Conservation (phyloP, 1,140 invertebrate genomes). For the Temnothorax longispinosus region DNA sequence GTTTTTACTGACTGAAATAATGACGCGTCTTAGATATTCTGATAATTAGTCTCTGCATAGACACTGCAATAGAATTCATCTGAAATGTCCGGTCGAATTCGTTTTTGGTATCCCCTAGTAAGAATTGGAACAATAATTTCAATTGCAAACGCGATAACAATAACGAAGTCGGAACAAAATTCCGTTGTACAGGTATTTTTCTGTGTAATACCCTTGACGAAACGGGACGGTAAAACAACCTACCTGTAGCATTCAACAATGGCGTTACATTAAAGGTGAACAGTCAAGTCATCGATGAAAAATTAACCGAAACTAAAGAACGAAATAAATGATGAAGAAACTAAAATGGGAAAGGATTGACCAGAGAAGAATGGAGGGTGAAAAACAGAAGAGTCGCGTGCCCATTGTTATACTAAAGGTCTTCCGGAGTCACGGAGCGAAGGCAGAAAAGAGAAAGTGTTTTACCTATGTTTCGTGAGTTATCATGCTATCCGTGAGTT, state of each 20-base stretch:
- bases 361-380: background rate
- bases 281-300: background rate
- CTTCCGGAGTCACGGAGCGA: background rate
- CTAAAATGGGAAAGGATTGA: background rate
- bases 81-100: too few species aligned
- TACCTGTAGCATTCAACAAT: background rate
- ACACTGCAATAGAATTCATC: too few species aligned
- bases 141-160: constrained; percentile 63
- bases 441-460: constrained; percentile 46
- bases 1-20: too few species aligned
- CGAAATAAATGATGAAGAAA: background rate
- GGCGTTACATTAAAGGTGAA: background rate
- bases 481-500: background rate
- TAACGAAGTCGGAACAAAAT: background rate
- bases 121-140: constrained; percentile 73
- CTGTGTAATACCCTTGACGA: background rate
- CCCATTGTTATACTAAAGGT: constrained; percentile 29
- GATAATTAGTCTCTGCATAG: too few species aligned
- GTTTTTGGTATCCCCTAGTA: constrained; percentile 43
- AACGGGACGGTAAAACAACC: constrained; percentile 46
- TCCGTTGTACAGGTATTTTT: constrained; percentile 34
- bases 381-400: constrained; percentile 38
- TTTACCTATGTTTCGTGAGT: background rate
- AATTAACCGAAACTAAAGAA: background rate
- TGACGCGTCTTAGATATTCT: too few species aligned